A percentile compares a stretch with the other conserved stretches of the same genome.
Conservation (phyloP, 2,113 vertebrate genomes). For the Megalops atlanticus region DNA sequence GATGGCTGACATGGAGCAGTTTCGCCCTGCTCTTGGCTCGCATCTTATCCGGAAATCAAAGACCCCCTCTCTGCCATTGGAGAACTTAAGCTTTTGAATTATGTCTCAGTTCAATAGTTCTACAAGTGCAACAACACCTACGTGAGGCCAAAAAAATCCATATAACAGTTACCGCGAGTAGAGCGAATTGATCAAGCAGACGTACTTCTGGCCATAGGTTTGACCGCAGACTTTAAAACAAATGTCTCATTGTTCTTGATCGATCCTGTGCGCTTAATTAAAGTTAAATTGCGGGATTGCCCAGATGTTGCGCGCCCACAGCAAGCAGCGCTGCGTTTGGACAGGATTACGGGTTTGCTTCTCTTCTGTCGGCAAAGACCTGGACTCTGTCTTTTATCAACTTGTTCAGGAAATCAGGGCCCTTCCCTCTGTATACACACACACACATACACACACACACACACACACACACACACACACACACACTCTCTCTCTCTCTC, state of each 20-base stretch:
- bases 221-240: conserved; percentile 52
- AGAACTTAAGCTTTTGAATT: conserved; percentile 21
- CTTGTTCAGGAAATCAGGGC: conserved; percentile 60
- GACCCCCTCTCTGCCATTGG: conserved; percentile 19
- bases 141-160: conserved; percentile 28
- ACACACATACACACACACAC: conserved; percentile 11
- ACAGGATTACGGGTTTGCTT: conserved; percentile 10
- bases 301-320: conserved; percentile 46
- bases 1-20: neutral
- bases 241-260: conserved; percentile 65
- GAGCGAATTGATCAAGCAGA: conserved; percentile 36
- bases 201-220: conserved; percentile 18
- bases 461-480: conserved; percentile 26
- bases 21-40: neutral
- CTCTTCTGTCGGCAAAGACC: conserved; percentile 42
- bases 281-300: conserved; percentile 65
- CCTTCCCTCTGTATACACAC: conserved; percentile 30
- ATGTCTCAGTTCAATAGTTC: conserved; percentile 24
- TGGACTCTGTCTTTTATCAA: conserved; percentile 67
- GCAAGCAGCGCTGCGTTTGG: conserved; percentile 37
- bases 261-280: conserved; percentile 66
- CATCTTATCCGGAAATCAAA: conserved; percentile 12
- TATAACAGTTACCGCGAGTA: conserved; percentile 17
- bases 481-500: conserved; percentile 20
- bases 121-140: conserved; percentile 38